Percentiles rank a stretch among this genome's conserved stretches.
Conservation (phyloP, 2,888 invertebrate species). For the Lasioglossum malachurum region DNA sequence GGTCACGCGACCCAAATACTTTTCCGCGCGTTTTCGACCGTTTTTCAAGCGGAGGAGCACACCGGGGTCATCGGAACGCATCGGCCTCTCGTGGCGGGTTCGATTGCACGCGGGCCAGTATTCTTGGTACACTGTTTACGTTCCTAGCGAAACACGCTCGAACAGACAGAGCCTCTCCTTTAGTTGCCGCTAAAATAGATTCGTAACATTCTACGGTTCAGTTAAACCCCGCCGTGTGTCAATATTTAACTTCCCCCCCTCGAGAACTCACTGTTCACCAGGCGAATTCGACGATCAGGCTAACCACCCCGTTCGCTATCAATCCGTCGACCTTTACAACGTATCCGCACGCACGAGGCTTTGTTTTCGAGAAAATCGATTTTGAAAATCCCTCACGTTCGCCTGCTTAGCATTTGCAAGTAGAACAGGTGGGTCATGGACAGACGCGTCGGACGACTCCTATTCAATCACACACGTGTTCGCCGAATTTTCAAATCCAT, state of each 20-base stretch:
- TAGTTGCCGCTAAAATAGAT: constrained; percentile 52
- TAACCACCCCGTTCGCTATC: not conserved
- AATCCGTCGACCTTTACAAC: not conserved
- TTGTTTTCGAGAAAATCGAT: not conserved
- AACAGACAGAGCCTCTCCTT: constrained; percentile 43
- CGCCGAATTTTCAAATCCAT: not conserved
- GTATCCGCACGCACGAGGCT: not conserved
- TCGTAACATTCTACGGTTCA: constrained; percentile 43
- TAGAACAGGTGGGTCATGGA: not conserved
- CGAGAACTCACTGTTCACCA: constrained; percentile 18
- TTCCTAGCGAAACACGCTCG: constrained; percentile 43
- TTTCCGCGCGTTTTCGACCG: not conserved
- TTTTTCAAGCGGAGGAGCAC: not conserved
- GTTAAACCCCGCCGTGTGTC: constrained; percentile 36
- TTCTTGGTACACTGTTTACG: constrained; percentile 55
- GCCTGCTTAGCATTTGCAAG: not conserved
- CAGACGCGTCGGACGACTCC: not conserved
- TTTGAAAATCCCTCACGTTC: not conserved
- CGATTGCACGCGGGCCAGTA: constrained; percentile 35
- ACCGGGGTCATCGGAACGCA: constrained; percentile 30
- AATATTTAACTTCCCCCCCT: constrained; percentile 51
- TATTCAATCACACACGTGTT: not conserved
- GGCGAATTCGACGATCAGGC: not conserved
- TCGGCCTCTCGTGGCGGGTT: not conserved
- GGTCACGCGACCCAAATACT: constrained; percentile 53